Conservation (phyloP, 1,140 invertebrate species). For the Vanessa tameamea region DNA sequence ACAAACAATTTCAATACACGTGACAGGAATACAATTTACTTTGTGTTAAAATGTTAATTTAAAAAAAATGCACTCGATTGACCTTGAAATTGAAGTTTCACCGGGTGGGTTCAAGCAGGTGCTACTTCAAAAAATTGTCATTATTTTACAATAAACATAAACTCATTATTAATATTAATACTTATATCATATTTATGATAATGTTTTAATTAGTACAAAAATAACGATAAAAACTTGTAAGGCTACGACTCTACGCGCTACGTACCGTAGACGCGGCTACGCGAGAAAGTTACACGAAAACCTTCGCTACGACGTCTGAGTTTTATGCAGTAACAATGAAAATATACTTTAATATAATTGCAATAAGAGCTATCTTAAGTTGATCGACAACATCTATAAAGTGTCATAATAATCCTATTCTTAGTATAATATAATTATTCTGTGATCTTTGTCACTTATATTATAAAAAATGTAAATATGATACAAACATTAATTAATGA, state of each 20-base stretch:
- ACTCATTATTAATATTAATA: background rate
- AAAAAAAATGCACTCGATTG: too few relatives aligned
- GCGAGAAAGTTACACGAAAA: slow-evolving; percentile 56
- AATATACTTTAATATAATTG: background rate
- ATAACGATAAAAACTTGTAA: background rate
- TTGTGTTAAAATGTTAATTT: too few relatives aligned
- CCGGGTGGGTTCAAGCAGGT: too few relatives aligned
- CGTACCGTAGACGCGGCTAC: slow-evolving; percentile 61
- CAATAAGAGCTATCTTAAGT: background rate
- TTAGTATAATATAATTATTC: too few relatives aligned
- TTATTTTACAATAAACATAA: too few relatives aligned
- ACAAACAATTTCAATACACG: too few relatives aligned
- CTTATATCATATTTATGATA: background rate
- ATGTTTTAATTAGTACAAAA: background rate
- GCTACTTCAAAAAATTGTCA: too few relatives aligned
- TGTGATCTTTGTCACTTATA: too few relatives aligned
- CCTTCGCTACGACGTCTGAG: slow-evolving; percentile 38
- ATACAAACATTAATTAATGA: too few relatives aligned
- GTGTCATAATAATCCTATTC: background rate
- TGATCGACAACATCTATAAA: background rate
- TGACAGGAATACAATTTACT: too few relatives aligned
- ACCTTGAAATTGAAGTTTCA: too few relatives aligned
- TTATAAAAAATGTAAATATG: too few relatives aligned
- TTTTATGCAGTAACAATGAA: background rate
- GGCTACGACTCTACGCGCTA: slow-evolving; percentile 64